A percentile compares a stretch with the other conserved stretches of the same genome.
phyloP scores from a whole-genome alignment of 2,113 vertebrate species.

The Cottus gobio region DNA sequence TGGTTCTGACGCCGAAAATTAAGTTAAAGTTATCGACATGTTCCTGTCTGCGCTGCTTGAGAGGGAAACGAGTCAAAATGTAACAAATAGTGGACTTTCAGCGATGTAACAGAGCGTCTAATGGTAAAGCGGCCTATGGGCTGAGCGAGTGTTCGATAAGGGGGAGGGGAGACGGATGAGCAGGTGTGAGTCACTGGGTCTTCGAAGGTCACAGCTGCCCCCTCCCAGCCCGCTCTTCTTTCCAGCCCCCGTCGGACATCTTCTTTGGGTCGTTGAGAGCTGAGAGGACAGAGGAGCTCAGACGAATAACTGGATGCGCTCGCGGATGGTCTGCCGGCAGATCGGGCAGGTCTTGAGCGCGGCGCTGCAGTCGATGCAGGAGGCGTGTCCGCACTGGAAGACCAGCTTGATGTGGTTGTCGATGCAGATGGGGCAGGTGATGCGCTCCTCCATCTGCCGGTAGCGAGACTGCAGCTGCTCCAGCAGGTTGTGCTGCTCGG shows the following conservation, averaged over 20 bases:
- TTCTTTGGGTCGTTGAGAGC: conserved; percentile 26
- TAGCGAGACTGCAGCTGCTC: conserved; percentile 98
- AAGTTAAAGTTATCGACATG: conserved; percentile 7
- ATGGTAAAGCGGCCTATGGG: conserved; percentile 29
- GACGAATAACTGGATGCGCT: conserved; percentile 95
- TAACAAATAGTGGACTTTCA: conserved; percentile 44
- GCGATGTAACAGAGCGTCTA: conserved; percentile 33
- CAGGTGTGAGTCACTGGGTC: conserved; percentile 23
- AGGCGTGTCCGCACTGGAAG: conserved; percentile 98
- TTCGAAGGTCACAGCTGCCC: conserved; percentile 26
- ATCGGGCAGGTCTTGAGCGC: conserved; percentile 95
- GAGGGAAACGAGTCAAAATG: conserved; percentile 38
- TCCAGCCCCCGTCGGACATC: neutral
- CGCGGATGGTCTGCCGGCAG: conserved; percentile 95
- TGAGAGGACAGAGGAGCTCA: conserved; percentile 71
- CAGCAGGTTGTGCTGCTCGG: conserved; percentile 93
- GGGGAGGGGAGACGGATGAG: conserved; percentile 4
- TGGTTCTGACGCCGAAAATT: neutral
- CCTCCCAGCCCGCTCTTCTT: conserved; percentile 9
- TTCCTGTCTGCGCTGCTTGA: conserved; percentile 21
- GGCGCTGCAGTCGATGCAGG: conserved; percentile 93
- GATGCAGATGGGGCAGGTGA: conserved; percentile 99
- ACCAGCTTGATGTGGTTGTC: conserved; percentile 98
- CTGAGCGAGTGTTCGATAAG: conserved; percentile 6
- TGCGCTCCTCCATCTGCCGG: conserved; percentile 98